Base-by-base conservation (phyloP, 1,140 invertebrate genomes). In the Ceratosolen fusciceps region DNA sequence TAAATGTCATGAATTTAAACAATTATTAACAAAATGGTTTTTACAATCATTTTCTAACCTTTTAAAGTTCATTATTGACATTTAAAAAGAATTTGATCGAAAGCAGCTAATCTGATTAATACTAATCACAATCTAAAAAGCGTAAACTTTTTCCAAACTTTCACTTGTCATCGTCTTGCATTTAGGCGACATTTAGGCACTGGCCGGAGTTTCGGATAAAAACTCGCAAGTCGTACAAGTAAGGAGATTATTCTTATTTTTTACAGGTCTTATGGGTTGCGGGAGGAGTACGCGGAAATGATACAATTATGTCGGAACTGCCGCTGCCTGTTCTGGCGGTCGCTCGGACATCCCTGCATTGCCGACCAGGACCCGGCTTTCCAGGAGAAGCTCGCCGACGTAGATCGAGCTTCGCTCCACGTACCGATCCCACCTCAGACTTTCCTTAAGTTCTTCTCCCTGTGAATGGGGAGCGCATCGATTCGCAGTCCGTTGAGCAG, bases 261-360 rank as follows among this genome's bases (percentile, higher is more conserved):
- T 87, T 88, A 12, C 84, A 97, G 97, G 86, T 93, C 94, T 81
- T 98, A 96, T 89, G 97, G 97, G 26, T 91, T 98, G 26, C 94
- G 95, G 80, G 97, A 99, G 91, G 96, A 98, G 81, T 99, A 96
- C 90, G 96, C 98, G 1, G 98, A 99, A 90, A 97, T 97, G 87
- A 92, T 99, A 80, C 96, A 97, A 62, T 91, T 99, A 58, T 99
- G 98, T 89, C 94, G 96, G 80, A 96, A 98, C 88, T 99, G 98
- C 89, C 95, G 97, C 84, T 98, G 97, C 87, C 92, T 99, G 49
- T 99, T 99, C 88, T 99, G 98, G 98, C 94, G 97, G 83, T 96
- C 95, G 1, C 92, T 96, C 62, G 96, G 96, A 0, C 96, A 98
- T 88, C 96, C 96, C 0, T 98, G 96, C 87, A 95, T 97, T 81